phyloP scores from a whole-genome alignment of 2,113 vertebrate species.

The Murina feae region DNA sequence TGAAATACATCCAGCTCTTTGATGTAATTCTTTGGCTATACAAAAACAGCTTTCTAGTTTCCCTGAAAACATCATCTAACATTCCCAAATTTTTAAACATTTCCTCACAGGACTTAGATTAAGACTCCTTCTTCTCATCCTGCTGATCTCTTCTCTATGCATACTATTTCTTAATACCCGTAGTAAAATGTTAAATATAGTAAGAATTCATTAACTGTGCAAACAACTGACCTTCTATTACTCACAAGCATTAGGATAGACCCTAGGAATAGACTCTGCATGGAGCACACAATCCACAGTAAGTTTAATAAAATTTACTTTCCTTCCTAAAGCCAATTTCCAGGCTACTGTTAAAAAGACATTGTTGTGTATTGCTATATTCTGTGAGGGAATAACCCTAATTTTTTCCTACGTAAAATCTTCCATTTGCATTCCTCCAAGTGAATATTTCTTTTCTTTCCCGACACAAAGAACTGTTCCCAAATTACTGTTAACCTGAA shows the following conservation, averaged over 20 bases:
- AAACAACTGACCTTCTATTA: background rate
- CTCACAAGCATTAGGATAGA: background rate
- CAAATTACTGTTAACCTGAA: conserved; percentile 18
- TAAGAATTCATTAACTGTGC: background rate
- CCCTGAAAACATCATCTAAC: background rate
- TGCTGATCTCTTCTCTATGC: background rate
- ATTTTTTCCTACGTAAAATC: conserved; percentile 11
- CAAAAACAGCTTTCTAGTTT: background rate
- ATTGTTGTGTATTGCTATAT: background rate
- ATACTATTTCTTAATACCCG: background rate
- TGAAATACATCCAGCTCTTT: conserved; percentile 8
- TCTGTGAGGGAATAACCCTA: background rate
- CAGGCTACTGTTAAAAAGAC: background rate
- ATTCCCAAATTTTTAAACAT: background rate
- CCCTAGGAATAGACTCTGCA: background rate
- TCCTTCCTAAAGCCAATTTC: conserved; percentile 38
- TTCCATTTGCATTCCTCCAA: background rate
- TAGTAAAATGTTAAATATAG: background rate
- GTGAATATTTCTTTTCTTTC: conserved; percentile 23
- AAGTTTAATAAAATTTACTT: background rate
- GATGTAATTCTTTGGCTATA: background rate
- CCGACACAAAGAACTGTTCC: conserved; percentile 3
- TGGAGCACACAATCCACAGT: background rate
- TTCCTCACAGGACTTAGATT: background rate
- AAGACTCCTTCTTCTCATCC: background rate